These are phyloP conservation scores for Slavum lentiscoides DNA, from an alignment of 2,888 invertebrate genomes.

Conservation along the genomic window DNA sequence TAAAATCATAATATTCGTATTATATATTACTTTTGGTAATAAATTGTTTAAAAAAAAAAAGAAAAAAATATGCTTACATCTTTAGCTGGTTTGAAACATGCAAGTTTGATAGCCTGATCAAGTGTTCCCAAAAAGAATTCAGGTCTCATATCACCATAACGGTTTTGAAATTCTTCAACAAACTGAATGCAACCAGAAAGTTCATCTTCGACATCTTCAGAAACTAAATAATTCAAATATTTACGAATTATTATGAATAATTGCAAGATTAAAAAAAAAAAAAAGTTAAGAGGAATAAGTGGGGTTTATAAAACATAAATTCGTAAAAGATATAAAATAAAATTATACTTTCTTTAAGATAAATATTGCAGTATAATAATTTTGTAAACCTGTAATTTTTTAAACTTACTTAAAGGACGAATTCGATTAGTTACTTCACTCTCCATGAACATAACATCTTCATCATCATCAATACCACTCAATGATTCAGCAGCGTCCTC, in stretches of 20 bases:
- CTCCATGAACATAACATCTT: conserved; percentile 74
- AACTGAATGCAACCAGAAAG: conserved; percentile 84
- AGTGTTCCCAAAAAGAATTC: conserved; percentile 89
- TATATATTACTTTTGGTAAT: background rate
- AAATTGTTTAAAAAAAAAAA: background rate
- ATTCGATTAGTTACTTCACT: conserved; percentile 69
- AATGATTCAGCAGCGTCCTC: conserved; percentile 83
- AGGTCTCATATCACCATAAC: conserved; percentile 86
- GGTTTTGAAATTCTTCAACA: conserved; percentile 78
- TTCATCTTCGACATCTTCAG: conserved; percentile 84
- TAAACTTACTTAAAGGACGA: conserved; percentile 74
- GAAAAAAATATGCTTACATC: conserved; percentile 67
- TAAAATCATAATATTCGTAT: too few species aligned
- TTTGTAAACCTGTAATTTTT: background rate
- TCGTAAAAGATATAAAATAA: too few species aligned
- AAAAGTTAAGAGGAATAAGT: too few species aligned
- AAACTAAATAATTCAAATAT: conserved; percentile 66
- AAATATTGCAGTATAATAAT: conserved; percentile 14
- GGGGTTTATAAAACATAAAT: too few species aligned
- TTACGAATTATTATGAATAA: background rate
- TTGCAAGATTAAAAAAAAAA: too few species aligned
- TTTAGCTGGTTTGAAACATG: conserved; percentile 84
- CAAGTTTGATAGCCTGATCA: conserved; percentile 87
- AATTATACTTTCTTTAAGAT: background rate
- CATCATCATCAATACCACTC: conserved; percentile 66